These are phyloP conservation scores for Rhea americana DNA, from an alignment of 2,113 vertebrate genomes.

Conservation along the genomic window DNA sequence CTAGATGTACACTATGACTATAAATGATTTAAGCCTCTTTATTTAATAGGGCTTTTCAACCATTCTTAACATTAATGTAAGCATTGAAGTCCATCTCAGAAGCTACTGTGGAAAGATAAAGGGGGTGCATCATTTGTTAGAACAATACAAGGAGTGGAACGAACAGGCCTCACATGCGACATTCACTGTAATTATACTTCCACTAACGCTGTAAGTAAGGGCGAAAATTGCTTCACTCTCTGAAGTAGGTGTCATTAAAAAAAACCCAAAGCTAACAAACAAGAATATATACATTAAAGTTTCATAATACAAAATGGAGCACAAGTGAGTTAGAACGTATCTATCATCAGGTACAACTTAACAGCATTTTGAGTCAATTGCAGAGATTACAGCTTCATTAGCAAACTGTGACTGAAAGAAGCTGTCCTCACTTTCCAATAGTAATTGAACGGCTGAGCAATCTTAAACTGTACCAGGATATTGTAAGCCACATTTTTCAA, in stretches of 20 bases:
- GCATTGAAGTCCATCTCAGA: not conserved
- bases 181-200: too few relatives aligned
- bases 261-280: conserved; percentile 1
- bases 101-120: not conserved
- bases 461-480: not conserved
- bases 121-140: not conserved
- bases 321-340: not conserved
- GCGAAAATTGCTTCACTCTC: not conserved
- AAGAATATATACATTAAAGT: not conserved
- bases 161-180: not conserved
- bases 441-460: not conserved
- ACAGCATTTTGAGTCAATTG: not conserved
- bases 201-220: too few relatives aligned
- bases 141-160: not conserved
- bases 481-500: not conserved
- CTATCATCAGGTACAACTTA: not conserved
- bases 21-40: not conserved
- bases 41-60: not conserved
- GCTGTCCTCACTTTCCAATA: conserved; percentile 5
- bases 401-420: conserved; percentile 1
- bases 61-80: not conserved
- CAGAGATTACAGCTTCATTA: not conserved
- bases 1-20: not conserved
- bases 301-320: not conserved
- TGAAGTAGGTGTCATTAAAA: not conserved